Evolutionary conservation across 1,140 invertebrate species (phyloP), one percentile per base, ranked within the genome.

Genomic region (Aricia agestis): DNA sequence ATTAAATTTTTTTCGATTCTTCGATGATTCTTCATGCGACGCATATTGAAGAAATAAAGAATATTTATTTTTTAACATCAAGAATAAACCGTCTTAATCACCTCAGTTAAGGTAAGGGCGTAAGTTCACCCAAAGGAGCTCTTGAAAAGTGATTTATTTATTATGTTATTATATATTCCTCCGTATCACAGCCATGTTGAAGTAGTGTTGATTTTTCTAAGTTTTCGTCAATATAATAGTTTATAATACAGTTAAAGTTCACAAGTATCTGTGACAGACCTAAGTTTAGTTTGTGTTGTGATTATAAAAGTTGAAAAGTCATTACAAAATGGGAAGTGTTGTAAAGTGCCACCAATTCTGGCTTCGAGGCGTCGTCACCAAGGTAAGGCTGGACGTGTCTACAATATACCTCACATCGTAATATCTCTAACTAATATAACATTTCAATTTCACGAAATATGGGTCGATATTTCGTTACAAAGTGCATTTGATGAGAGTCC

Each of bases 131-230:
- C 82, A 81, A 82, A 83, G 82, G 86, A 84, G 80, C 86, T 83
- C 82, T 82, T 36, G 79, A 82, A 89, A 89, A 91, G 89, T 91
- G 89, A 89, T 90, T 52, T 89, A 90, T 86, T 89, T 90, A 89
- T 88, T 89, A 86, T 90, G 84, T 89, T 82, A 74, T 79, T 79
- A 86, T 89, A 86, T 88, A 85, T 86, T 91, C 85, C 86, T 90
- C 82, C 85, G 78, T 86, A 90, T 87, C 84, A 89, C 89, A 90
- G 87, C 89, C 89, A 91, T 91, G 89, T 91, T 90, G 87, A 87
- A 91, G 89, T 91, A 91, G 89, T 91, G 89, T 89, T 89, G 85
- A 89, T 89, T 89, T 89, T 86, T 85, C 77, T 91, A 85, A 90
- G 89, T 91, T 91, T 84, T 84, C 86, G 86, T 86, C 85, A 89